Evolutionary conservation across 2,888 invertebrate genomes (phyloP).

Genomic region (Tetranychus piercei): DNA sequence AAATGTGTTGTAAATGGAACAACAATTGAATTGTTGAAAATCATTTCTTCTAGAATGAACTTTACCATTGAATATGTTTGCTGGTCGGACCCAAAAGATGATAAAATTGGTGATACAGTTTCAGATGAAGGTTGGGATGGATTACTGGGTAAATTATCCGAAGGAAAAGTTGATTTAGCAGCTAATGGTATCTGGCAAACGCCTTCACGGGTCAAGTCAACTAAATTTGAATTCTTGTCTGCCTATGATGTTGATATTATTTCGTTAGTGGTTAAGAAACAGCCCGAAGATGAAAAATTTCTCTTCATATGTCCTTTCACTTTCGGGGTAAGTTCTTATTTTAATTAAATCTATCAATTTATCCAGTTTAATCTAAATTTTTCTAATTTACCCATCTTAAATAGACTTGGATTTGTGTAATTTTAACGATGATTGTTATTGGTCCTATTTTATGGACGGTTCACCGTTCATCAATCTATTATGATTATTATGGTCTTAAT

Average conservation of each 20-base stretch:
- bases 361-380: too few species aligned
- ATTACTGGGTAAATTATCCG: conserved; percentile 37
- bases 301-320: conserved; percentile 64
- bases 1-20: conserved; percentile 14
- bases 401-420: conserved; percentile 64
- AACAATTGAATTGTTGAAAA: conserved; percentile 17
- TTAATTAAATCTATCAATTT: background rate
- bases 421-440: conserved; percentile 51
- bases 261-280: conserved; percentile 56
- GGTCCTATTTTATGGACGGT: conserved; percentile 56
- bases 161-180: conserved; percentile 35
- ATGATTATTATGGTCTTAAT: conserved; percentile 39
- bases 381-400: too few species aligned
- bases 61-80: conserved; percentile 23
- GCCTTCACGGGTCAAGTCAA: conserved; percentile 36
- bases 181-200: conserved; percentile 45
- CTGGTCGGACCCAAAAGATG: conserved; percentile 18
- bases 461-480: conserved; percentile 53
- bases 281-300: conserved; percentile 58
- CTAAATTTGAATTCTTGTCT: conserved; percentile 54
- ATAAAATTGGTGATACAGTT: conserved; percentile 28
- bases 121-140: conserved; percentile 31
- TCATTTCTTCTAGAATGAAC: conserved; percentile 17
- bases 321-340: conserved; percentile 33
- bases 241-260: conserved; percentile 57